Base-by-base conservation (phyloP, 2,113 vertebrate species). In the Monopterus albus region DNA sequence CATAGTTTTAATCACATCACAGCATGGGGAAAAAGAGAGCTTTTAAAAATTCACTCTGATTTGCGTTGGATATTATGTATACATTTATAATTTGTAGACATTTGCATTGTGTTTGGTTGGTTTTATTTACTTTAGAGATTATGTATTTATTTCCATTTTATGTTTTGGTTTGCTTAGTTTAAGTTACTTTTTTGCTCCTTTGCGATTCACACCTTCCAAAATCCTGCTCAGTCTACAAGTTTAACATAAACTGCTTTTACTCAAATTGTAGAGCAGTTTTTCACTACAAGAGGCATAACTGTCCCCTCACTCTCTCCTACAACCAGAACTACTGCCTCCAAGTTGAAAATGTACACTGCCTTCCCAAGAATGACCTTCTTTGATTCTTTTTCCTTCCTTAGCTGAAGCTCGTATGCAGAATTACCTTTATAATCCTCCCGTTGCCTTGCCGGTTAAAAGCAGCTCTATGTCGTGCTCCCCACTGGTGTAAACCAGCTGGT, bases 11-110 rank as follows among this genome's bases (percentile, higher is more conserved):
- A 55, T 70, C 64, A 39, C 39, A 71, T 79, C 78, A 63, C 68
- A 82, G 81, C 87, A 88, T 85, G 82, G 58, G 50, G 17, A 39
- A 40, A 38, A 67, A 69, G 67, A 82, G 72, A 85, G 63, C 53
- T 75, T 18, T 82, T 88, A 58, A 51, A 65, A 23, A 28, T 59
- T 45, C 45, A 36, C 40, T 75, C 81, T 88, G 6, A 67, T 87
- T 88, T 87, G 81, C 18, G 0, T 53, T 25, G 26, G 11, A 51
- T 58, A 20, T 75, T 14, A 60, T 23, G 26, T 47, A 43, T 15
- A 49, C 33, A 58, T 83, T 67, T 0, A 45, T 84, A 35, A 49
- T 81, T 83, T 83, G 50, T 72, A 67, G 45, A 28, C 25, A 29
- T 78, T 71, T 85, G 35, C 64, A 36, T 33, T 51, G 3, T 35